These are phyloP conservation scores for Gymnodraco acuticeps DNA, from an alignment of 2,797 vertebrate genomes.

Conservation along the genomic window DNA sequence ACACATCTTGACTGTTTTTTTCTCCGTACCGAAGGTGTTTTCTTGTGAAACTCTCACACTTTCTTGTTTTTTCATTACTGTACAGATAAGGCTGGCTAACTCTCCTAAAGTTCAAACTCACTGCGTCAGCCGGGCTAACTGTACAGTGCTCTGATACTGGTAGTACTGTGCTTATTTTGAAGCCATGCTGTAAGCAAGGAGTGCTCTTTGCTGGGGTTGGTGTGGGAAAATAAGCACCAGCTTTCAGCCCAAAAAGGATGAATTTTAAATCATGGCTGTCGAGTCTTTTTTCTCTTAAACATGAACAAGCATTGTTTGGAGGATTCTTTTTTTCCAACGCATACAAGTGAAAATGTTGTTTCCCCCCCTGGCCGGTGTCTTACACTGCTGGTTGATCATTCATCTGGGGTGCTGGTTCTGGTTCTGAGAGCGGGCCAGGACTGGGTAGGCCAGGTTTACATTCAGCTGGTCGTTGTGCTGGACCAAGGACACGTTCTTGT, in stretches of 20 bases:
- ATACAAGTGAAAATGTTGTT: too few relatives aligned
- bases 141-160: slow-evolving; percentile 60
- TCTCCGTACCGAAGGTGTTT: slow-evolving; percentile 44
- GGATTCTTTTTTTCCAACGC: not conserved
- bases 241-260: slow-evolving; percentile 32
- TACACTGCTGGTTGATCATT: slow-evolving; percentile 53
- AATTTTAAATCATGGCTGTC: slow-evolving; percentile 41
- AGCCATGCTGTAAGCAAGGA: slow-evolving; percentile 66
- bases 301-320: slow-evolving; percentile 49
- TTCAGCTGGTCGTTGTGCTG: slow-evolving; percentile 96
- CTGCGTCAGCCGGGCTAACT: slow-evolving; percentile 61
- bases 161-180: slow-evolving; percentile 70
- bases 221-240: slow-evolving; percentile 52
- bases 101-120: slow-evolving; percentile 27
- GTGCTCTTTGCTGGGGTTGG: slow-evolving; percentile 53
- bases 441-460: slow-evolving; percentile 92
- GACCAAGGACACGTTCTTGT: slow-evolving; percentile 93
- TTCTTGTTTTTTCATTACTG: slow-evolving; percentile 31
- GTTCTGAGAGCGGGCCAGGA: slow-evolving; percentile 83
- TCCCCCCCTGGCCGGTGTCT: slow-evolving; percentile 45
- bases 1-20: slow-evolving; percentile 30
- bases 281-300: slow-evolving; percentile 48
- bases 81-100: slow-evolving; percentile 64
- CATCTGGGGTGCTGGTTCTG: slow-evolving; percentile 82
- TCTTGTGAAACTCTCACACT: slow-evolving; percentile 32